Conservation (phyloP, 2,113 vertebrate genomes). For the Gymnocephalus cernua region DNA sequence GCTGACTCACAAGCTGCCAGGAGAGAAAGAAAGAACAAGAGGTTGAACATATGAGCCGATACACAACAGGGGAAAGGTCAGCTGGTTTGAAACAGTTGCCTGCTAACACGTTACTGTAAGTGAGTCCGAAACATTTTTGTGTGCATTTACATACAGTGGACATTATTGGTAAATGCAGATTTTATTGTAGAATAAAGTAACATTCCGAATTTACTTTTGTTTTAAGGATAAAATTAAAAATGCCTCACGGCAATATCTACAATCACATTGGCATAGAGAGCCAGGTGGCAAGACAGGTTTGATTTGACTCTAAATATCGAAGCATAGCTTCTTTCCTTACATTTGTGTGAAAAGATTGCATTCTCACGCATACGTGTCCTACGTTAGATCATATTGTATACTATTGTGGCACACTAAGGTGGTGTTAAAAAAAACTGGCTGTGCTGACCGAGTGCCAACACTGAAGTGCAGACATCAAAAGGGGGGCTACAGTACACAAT, state of each 20-base stretch:
- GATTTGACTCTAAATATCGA: background rate
- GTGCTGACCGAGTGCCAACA: background rate
- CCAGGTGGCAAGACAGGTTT: background rate
- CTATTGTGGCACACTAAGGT: background rate
- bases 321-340: background rate
- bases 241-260: background rate
- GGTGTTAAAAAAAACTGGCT: too few relatives aligned
- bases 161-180: background rate
- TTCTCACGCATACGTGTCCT: background rate
- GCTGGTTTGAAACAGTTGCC: background rate
- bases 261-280: background rate
- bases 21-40: background rate
- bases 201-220: background rate
- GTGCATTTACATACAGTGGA: background rate
- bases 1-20: slow-evolving; percentile 92
- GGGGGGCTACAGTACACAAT: background rate
- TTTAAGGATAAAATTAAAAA: background rate
- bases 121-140: background rate
- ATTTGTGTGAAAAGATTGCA: background rate
- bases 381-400: background rate
- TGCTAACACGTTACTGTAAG: background rate
- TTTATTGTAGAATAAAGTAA: background rate
- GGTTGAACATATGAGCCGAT: background rate
- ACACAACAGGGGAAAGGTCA: too few relatives aligned
- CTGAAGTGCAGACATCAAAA: background rate